These are phyloP conservation scores for Grammomys surdaster DNA, from an alignment of 2,113 vertebrate species.

Conservation along the genomic window DNA sequence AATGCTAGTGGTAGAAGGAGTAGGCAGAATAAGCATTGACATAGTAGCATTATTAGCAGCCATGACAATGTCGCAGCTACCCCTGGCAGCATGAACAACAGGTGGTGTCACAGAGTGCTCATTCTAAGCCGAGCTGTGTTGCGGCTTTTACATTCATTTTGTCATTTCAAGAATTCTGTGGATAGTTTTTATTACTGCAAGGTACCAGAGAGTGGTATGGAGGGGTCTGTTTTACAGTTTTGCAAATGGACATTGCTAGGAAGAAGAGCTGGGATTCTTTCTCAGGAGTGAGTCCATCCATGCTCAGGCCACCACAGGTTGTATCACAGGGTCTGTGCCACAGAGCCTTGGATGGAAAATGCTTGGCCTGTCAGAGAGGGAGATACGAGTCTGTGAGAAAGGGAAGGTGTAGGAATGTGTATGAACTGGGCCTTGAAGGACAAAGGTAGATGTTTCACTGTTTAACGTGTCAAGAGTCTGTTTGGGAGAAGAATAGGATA, in stretches of 20 bases:
- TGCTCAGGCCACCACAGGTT: neutral
- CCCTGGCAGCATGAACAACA: neutral
- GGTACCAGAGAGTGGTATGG: neutral
- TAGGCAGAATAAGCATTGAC: neutral
- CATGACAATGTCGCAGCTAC: neutral
- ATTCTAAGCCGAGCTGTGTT: neutral
- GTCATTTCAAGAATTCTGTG: neutral
- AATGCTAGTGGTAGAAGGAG: no score
- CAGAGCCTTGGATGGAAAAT: neutral
- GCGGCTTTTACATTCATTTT: neutral
- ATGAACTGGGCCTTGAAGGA: neutral
- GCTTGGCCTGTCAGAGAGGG: neutral
- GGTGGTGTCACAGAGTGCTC: fast-evolving
- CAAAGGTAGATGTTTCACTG: neutral
- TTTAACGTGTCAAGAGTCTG: neutral
- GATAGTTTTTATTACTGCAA: slow-evolving; percentile 3
- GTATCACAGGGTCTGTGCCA: neutral
- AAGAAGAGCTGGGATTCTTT: neutral
- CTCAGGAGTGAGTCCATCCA: neutral
- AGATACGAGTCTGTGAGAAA: neutral
- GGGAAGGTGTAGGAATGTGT: neutral
- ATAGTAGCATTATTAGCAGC: fast-evolving
- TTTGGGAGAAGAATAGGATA: neutral
- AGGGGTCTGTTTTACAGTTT: neutral
- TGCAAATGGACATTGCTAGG: neutral